phyloP scores from a whole-genome alignment of 2,797 vertebrate genomes.

The Eleutherodactylus coqui region DNA sequence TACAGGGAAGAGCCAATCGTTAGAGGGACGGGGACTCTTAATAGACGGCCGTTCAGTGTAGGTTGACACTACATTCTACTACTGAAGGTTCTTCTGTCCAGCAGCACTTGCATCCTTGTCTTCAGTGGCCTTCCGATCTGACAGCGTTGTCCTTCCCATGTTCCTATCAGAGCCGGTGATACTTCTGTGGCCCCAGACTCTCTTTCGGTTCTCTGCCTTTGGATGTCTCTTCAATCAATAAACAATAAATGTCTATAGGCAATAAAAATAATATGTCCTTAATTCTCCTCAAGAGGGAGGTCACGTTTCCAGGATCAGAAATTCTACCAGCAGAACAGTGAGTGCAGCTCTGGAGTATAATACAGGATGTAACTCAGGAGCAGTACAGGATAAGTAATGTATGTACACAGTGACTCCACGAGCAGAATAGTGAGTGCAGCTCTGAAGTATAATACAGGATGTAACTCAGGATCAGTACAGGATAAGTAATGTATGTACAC shows the following conservation, averaged over 20 bases:
- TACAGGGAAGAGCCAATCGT: too few species aligned
- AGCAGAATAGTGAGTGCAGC: constrained; percentile 9
- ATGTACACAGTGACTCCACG: not conserved
- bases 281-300: too few species aligned
- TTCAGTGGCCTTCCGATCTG: too few species aligned
- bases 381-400: constrained; percentile 6
- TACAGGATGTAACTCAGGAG: not conserved
- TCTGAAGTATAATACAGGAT: not conserved
- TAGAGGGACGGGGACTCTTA: too few species aligned
- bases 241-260: constrained; percentile 17
- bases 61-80: too few species aligned
- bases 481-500: too few species aligned
- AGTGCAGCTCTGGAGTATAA: not conserved
- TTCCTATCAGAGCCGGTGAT: not conserved
- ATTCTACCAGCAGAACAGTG: not conserved
- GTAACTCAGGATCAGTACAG: not conserved
- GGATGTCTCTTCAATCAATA: constrained; percentile 21
- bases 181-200: not conserved
- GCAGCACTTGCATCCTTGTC: too few species aligned
- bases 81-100: too few species aligned
- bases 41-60: too few species aligned
- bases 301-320: not conserved
- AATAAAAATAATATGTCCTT: not conserved
- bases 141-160: too few species aligned
- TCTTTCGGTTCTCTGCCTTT: constrained; percentile 4